Evolutionary conservation across 2,888 invertebrate genomes (phyloP).

Genomic region (Cryptocheilus praepositus): DNA sequence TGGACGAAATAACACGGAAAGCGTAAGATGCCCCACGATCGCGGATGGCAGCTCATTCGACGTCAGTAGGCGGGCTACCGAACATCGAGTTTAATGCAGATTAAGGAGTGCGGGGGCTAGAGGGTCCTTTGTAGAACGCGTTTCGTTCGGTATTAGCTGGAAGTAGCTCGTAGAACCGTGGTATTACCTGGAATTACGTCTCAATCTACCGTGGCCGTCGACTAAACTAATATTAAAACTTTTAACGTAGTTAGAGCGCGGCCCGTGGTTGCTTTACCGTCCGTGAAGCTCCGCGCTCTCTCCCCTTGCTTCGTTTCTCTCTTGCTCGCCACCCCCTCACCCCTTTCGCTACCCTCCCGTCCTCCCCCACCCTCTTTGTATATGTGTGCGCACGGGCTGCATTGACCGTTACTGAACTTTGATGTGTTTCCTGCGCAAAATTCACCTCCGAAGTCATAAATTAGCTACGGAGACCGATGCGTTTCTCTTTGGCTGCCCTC

Average conservation of each 20-base stretch:
- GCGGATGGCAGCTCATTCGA: conserved; percentile 45
- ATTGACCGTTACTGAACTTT: conserved; percentile 73
- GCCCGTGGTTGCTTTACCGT: conserved; percentile 73
- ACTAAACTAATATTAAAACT: conserved; percentile 76
- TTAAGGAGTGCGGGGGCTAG: conserved; percentile 67
- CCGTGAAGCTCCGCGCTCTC: conserved; percentile 66
- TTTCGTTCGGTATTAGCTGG: conserved; percentile 72
- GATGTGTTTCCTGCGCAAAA: conserved; percentile 73
- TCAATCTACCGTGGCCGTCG: conserved; percentile 75
- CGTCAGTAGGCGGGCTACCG: conserved; percentile 60
- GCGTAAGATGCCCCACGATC: conserved; percentile 46
- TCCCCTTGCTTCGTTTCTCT: conserved; percentile 31
- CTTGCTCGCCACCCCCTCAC: conserved; percentile 42
- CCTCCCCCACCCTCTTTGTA: conserved; percentile 29
- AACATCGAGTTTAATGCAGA: conserved; percentile 72
- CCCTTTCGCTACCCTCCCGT: conserved; percentile 26
- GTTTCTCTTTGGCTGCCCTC: conserved; percentile 53
- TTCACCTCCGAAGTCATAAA: conserved; percentile 71
- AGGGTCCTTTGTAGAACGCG: conserved; percentile 73
- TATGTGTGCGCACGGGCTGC: conserved; percentile 57
- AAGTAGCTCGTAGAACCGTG: conserved; percentile 72
- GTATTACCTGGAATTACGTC: conserved; percentile 75
- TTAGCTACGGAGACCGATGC: conserved; percentile 65
- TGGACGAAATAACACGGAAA: too few relatives aligned
- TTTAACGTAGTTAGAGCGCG: conserved; percentile 74